phyloP scores from a whole-genome alignment of 2,888 invertebrate genomes.

The Macrosiphum euphorbiae region DNA sequence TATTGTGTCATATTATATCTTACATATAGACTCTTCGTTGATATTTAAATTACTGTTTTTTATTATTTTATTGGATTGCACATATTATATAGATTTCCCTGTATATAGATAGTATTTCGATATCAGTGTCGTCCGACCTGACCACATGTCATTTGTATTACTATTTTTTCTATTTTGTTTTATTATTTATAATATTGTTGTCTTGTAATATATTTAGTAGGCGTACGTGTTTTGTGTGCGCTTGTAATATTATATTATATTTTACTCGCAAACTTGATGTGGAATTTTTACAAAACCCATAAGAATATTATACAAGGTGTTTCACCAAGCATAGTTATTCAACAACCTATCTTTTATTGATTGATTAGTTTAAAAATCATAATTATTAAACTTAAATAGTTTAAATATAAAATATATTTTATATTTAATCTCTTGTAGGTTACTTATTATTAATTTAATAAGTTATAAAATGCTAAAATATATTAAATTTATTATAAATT shows the following conservation, averaged over 20 bases:
- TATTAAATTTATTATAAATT: too few species aligned
- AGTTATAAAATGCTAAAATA: neutral
- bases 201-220: constrained; percentile 21
- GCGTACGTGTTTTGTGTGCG: constrained; percentile 52
- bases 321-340: neutral
- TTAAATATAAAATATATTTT: neutral
- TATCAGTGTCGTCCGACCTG: constrained; percentile 29
- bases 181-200: constrained; percentile 34
- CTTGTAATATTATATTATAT: constrained; percentile 39
- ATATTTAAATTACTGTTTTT: neutral
- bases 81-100: constrained; percentile 15
- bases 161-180: neutral
- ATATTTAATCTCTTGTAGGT: neutral
- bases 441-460: too few species aligned
- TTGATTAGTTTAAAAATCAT: neutral
- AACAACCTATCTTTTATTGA: neutral
- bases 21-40: neutral
- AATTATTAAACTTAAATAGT: neutral
- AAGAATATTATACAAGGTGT: neutral
- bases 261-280: neutral
- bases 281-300: neutral
- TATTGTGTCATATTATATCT: neutral
- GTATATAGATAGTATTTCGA: constrained; percentile 35
- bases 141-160: neutral
- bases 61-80: constrained; percentile 8